phyloP scores from a whole-genome alignment of 2,113 vertebrate genomes.

The Catharus bicknelli region DNA sequence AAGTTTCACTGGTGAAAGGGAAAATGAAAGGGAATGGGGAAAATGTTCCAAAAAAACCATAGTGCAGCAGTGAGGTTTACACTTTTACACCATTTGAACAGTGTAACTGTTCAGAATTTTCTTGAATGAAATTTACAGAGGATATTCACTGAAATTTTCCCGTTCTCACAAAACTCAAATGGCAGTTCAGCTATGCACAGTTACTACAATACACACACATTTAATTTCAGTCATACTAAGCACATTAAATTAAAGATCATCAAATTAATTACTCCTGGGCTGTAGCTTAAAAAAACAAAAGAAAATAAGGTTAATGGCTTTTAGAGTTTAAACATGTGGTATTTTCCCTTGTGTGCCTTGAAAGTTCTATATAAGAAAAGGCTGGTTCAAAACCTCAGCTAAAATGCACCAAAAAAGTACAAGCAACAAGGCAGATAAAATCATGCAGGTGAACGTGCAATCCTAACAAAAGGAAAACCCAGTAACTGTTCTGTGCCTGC shows the following conservation, averaged over 20 bases:
- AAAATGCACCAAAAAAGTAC: neutral
- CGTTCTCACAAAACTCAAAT: neutral
- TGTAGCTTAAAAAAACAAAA: neutral
- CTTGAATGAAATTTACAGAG: neutral
- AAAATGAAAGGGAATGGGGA: neutral
- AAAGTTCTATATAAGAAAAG: neutral
- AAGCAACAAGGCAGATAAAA: neutral
- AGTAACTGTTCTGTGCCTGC: neutral
- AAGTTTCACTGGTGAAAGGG: neutral
- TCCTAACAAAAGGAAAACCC: neutral
- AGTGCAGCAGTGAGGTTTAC: neutral
- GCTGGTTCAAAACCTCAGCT: neutral
- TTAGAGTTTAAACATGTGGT: neutral
- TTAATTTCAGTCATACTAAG: neutral
- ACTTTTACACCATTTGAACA: neutral
- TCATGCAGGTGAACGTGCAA: neutral
- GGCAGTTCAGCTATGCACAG: neutral
- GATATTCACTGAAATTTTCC: neutral
- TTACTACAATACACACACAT: neutral
- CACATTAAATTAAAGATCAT: neutral
- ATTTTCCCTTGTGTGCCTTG: neutral
- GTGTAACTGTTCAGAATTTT: neutral
- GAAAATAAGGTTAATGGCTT: neutral
- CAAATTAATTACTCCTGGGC: neutral
- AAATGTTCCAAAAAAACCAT: neutral